These are phyloP conservation scores for Pangasianodon hypophthalmus DNA, from an alignment of 2,113 vertebrate genomes.

Conservation along the genomic window DNA sequence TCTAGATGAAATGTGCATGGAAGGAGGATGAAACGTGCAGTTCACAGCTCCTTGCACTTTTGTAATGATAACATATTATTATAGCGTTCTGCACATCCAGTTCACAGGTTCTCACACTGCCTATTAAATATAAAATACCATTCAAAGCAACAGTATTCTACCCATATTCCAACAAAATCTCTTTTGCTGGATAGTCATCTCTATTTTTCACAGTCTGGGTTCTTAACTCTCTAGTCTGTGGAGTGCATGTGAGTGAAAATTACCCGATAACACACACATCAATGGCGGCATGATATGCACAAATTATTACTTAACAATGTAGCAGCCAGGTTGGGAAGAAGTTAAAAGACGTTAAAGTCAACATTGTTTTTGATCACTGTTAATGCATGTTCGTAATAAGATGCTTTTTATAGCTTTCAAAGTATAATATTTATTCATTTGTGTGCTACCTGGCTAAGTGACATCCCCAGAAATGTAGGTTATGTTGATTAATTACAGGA, in stretches of 20 bases:
- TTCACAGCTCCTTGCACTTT: background rate
- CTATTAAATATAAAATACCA: background rate
- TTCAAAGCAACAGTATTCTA: background rate
- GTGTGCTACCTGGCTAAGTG: background rate
- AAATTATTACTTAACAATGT: background rate
- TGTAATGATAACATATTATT: background rate
- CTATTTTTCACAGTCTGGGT: background rate
- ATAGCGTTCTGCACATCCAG: background rate
- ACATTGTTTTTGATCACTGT: background rate
- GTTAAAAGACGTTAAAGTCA: background rate
- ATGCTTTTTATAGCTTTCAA: background rate
- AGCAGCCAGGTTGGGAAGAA: background rate
- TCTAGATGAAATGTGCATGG: background rate
- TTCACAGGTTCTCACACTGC: background rate
- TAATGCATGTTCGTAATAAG: background rate
- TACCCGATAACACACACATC: background rate
- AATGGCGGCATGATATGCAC: background rate
- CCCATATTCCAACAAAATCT: background rate
- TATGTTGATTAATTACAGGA: background rate
- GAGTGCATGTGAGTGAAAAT: background rate
- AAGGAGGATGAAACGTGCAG: background rate
- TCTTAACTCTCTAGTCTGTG: background rate
- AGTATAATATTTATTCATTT: background rate
- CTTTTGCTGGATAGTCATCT: background rate
- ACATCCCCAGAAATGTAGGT: background rate